Evolutionary conservation across 2,888 invertebrate genomes (phyloP).

Genomic region (Auanema freiburgensis): DNA sequence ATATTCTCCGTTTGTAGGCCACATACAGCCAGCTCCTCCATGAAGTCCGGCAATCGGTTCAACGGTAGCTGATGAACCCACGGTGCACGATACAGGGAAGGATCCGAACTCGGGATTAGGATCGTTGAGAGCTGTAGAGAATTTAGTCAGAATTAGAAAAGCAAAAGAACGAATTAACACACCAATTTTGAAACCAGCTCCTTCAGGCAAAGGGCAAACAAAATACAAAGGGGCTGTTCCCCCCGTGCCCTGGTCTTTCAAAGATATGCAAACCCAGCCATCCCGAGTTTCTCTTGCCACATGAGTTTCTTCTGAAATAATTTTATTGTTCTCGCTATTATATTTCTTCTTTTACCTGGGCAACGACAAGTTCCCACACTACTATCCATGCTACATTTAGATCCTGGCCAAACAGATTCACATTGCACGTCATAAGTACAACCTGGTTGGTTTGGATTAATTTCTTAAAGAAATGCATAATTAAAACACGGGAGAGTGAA

Average conservation of each 20-base stretch:
- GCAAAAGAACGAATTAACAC: not conserved
- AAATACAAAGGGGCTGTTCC: slow-evolving; percentile 46
- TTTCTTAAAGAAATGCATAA: slow-evolving; percentile 33
- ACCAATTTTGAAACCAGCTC: slow-evolving; percentile 49
- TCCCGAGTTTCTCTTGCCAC: slow-evolving; percentile 50
- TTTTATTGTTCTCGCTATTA: too few relatives aligned
- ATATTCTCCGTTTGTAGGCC: slow-evolving; percentile 49
- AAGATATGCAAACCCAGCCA: slow-evolving; percentile 52
- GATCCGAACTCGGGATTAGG: slow-evolving; percentile 41
- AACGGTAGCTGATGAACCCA: slow-evolving; percentile 41
- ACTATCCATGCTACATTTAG: slow-evolving; percentile 47
- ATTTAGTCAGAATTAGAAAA: too few relatives aligned
- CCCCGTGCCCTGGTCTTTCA: slow-evolving; percentile 41
- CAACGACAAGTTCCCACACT: slow-evolving; percentile 51
- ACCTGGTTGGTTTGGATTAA: slow-evolving; percentile 54
- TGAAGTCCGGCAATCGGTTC: slow-evolving; percentile 48
- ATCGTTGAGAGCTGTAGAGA: slow-evolving; percentile 37
- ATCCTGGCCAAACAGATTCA: slow-evolving; percentile 52
- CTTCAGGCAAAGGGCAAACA: slow-evolving; percentile 50
- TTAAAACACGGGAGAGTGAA: not conserved
- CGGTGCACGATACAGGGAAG: slow-evolving; percentile 51
- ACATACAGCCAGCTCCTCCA: slow-evolving; percentile 49
- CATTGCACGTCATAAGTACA: slow-evolving; percentile 52
- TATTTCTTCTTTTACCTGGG: slow-evolving; percentile 30
- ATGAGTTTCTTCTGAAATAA: slow-evolving; percentile 41